Conservation (phyloP, 2,113 vertebrate species). For the Panurus biarmicus region DNA sequence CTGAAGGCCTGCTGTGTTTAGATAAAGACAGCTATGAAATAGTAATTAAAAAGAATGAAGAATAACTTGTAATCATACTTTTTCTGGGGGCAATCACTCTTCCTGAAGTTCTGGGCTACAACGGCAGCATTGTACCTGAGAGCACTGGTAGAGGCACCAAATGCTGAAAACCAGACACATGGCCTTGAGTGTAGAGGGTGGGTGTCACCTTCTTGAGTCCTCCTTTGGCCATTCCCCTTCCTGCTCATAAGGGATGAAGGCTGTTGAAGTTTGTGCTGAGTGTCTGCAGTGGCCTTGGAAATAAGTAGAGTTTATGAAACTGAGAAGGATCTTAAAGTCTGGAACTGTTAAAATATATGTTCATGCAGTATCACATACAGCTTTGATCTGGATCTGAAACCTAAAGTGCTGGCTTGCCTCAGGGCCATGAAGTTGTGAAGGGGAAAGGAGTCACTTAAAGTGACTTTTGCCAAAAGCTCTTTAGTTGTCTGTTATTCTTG, state of each 20-base stretch:
- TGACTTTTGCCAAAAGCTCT: neutral
- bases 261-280: neutral
- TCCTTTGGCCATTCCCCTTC: neutral
- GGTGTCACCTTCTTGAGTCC: neutral
- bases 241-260: neutral
- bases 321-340: neutral
- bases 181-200: accelerated
- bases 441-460: neutral
- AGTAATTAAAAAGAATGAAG: neutral
- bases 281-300: neutral
- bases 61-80: neutral
- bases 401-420: neutral
- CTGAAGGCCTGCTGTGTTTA: neutral
- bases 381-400: neutral
- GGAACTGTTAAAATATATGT: neutral
- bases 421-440: neutral
- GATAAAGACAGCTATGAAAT: neutral
- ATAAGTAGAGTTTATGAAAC: neutral
- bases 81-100: accelerated
- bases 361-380: neutral
- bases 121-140: neutral
- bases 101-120: neutral
- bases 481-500: neutral
- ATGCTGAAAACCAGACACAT: neutral
- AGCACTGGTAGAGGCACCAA: neutral